A percentile compares a stretch with the other conserved stretches of the same genome.
phyloP scores from a whole-genome alignment of 2,888 invertebrate genomes.

The Aradus depressus region DNA sequence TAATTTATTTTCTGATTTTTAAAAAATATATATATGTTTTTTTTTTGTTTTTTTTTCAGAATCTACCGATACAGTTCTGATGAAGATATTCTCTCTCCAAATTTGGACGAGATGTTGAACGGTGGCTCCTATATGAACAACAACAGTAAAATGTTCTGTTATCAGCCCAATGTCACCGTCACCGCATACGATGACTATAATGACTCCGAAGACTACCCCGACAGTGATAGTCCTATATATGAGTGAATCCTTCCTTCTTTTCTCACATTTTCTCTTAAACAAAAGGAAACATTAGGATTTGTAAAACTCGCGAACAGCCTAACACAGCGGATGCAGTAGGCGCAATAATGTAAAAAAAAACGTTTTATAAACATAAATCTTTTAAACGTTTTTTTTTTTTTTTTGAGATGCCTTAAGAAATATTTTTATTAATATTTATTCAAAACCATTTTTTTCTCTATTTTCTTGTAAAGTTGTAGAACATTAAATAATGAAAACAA shows the following conservation, averaged over 20 bases:
- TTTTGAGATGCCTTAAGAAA: too few relatives aligned
- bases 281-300: too few relatives aligned
- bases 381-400: too few relatives aligned
- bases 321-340: too few relatives aligned
- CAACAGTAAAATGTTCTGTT: conserved; percentile 26
- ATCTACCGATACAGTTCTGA: conserved; percentile 31
- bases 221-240: conserved; percentile 26
- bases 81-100: conserved; percentile 56
- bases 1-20: neutral
- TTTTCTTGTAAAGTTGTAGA: too few relatives aligned
- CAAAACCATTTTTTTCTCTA: too few relatives aligned
- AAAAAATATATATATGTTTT: neutral
- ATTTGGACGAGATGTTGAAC: conserved; percentile 49
- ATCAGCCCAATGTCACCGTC: conserved; percentile 23
- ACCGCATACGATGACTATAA: conserved; percentile 23
- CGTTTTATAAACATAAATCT: too few relatives aligned
- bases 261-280: neutral
- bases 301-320: too few relatives aligned
- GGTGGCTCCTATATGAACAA: conserved; percentile 27
- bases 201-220: conserved; percentile 26
- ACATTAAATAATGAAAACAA: too few relatives aligned
- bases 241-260: neutral
- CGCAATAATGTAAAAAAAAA: too few relatives aligned
- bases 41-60: conserved; percentile 15
- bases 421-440: too few relatives aligned